Percentiles rank a stretch among this genome's conserved stretches.
These are phyloP conservation scores for Sander lucioperca DNA, from an alignment of 2,113 vertebrate genomes.

Conservation along the genomic window DNA sequence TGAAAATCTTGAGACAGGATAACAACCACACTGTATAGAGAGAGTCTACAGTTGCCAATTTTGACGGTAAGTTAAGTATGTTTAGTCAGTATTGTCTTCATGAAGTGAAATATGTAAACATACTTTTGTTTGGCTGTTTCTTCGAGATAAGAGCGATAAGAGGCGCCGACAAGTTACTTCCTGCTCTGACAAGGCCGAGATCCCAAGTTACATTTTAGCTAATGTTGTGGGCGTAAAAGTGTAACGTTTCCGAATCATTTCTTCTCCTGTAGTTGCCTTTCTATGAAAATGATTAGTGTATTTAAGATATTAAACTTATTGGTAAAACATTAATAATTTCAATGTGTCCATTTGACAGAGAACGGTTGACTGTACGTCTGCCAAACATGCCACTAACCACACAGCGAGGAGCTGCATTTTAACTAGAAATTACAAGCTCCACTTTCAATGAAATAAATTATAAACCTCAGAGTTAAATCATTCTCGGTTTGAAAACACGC, in stretches of 20 bases:
- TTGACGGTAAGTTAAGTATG: constrained; percentile 64
- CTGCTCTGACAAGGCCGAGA: constrained; percentile 82
- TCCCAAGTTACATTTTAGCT: constrained; percentile 63
- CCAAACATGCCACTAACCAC: not conserved
- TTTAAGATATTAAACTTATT: accelerated
- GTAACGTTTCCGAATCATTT: not conserved
- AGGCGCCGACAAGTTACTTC: constrained; percentile 82
- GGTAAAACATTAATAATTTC: not conserved
- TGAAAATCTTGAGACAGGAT: constrained; percentile 59
- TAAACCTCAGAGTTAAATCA: not conserved
- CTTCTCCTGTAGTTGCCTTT: not conserved
- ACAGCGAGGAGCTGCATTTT: not conserved
- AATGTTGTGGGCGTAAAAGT: constrained; percentile 19
- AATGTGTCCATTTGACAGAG: constrained; percentile 2
- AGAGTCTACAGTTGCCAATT: not conserved
- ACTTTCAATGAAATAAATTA: not conserved
- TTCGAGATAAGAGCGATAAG: constrained; percentile 55
- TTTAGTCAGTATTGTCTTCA: not conserved
- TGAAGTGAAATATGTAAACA: not conserved
- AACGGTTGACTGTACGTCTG: not conserved
- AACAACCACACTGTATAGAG: constrained; percentile 12
- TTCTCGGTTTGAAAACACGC: not conserved
- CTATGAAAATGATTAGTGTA: accelerated
- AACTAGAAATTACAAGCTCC: no score
- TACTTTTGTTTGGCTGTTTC: constrained; percentile 23